Evolutionary conservation across 2,113 vertebrate species (phyloP), one percentile per base, ranked within the genome.

Genomic region (Serilophus lunatus): DNA sequence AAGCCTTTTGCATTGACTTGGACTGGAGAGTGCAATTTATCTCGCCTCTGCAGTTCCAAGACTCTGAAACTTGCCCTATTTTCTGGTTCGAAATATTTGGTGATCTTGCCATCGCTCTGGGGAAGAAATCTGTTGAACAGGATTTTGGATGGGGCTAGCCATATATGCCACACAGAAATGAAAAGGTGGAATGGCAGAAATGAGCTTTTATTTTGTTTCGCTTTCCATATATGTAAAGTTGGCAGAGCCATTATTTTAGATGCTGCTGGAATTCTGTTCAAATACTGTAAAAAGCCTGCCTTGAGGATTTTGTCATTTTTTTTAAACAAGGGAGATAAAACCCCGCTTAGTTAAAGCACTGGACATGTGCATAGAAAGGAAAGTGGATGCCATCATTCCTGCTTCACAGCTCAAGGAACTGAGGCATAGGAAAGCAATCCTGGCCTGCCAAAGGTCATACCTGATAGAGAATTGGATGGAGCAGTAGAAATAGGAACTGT

Each of bases 251-350:
- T 78, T 91, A 40, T 76, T 92, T 84, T 40, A 72, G 47, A 57
- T 76, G 31, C n/a, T 42, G 42, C 50, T 82, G 60, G 19, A 74
- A 81, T 94, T 93, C 26, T 88, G 20, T 77, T 81, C 23, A 82
- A 83, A 19, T 83, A 20, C 28, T 50, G 38, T 61, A 38, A 72
- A 85, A 82, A 50, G 42, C 22, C 19, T 54, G 33, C 45, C 47
- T 77, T 70, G 26, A 77, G 57, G 25, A 59, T 50, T 19, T 65
- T 12, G 3, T n/a, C 89, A 61, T 42, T 88, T 13, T 81, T 42
- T 83, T 80, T 74, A 92, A 93, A 90, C 3, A 31, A 66, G 61
- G 12, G 38, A 77, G n/a, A n/a, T n/a, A 76, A 71, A 93, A 81
- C 63, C 7, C 15, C 49, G 59, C 45, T 69, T 69, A 35, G 53